Percentiles rank a stretch among this genome's conserved stretches.
phyloP scores from a whole-genome alignment of 2,113 vertebrate genomes.

The Eudyptes chrysolophus region DNA sequence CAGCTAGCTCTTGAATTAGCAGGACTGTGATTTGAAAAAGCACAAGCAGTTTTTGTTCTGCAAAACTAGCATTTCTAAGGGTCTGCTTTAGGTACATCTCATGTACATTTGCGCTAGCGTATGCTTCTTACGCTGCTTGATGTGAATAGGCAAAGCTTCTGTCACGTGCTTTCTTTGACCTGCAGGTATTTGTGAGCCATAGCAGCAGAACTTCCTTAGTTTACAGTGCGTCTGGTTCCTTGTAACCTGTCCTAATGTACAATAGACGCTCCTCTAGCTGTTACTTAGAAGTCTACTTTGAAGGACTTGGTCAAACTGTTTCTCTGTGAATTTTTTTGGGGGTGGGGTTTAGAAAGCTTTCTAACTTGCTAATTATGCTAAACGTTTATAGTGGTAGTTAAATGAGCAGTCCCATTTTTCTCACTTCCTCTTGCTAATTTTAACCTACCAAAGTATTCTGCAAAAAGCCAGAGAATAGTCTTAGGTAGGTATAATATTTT shows the following conservation, averaged over 20 bases:
- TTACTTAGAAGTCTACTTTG: background rate
- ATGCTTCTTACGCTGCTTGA: background rate
- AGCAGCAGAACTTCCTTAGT: background rate
- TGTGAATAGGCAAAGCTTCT: background rate
- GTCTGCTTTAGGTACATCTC: background rate
- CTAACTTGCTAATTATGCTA: background rate
- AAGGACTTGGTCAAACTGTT: background rate
- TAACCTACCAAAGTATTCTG: background rate
- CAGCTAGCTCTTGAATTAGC: background rate
- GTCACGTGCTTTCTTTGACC: background rate
- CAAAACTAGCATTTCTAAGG: background rate
- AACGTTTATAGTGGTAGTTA: background rate
- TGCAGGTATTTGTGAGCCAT: background rate
- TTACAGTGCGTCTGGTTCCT: background rate
- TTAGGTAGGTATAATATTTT: background rate
- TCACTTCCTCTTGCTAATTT: background rate
- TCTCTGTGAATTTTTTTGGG: background rate
- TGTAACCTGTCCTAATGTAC: background rate
- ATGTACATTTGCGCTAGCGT: accelerated
- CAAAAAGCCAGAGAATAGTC: background rate
- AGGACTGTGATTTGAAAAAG: background rate
- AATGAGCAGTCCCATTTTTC: background rate
- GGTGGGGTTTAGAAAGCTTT: background rate
- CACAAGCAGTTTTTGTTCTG: background rate
- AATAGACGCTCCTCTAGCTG: background rate